Conservation (phyloP, 2,113 vertebrate species). For the Microcebus murinus region DNA sequence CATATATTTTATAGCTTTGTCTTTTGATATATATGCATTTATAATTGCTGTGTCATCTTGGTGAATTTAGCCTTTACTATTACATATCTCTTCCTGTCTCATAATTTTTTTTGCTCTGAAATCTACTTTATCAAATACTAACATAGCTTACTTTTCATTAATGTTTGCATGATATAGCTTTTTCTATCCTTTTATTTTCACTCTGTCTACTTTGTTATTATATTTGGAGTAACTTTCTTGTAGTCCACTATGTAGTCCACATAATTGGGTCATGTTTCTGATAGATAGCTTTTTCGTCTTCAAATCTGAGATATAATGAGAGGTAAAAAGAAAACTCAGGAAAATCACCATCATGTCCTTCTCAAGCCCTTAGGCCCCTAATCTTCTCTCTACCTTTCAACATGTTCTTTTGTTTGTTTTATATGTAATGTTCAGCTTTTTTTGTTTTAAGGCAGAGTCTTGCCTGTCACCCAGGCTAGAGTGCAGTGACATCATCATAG, state of each 20-base stretch:
- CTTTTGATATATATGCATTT: background rate
- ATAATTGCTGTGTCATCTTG: background rate
- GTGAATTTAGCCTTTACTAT: background rate
- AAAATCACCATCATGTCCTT: background rate
- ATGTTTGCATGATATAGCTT: background rate
- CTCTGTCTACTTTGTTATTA: background rate
- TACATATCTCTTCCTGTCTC: background rate
- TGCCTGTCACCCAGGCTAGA: too few relatives aligned
- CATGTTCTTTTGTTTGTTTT: background rate
- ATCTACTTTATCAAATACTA: background rate
- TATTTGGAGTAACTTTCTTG: background rate
- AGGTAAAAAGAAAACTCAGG: background rate
- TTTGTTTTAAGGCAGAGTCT: too few relatives aligned
- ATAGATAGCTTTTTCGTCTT: background rate
- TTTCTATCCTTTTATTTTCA: background rate
- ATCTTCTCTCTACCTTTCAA: background rate
- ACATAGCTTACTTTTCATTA: background rate
- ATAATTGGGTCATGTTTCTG: background rate
- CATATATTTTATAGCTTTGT: background rate
- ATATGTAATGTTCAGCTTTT: background rate
- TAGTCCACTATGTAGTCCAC: background rate
- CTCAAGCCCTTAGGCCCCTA: background rate
- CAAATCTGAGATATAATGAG: background rate
- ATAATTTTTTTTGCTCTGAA: background rate
- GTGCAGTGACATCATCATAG: too few relatives aligned